These are phyloP conservation scores for Thinocorus orbignyianus DNA, from an alignment of 2,113 vertebrate genomes.

Conservation along the genomic window DNA sequence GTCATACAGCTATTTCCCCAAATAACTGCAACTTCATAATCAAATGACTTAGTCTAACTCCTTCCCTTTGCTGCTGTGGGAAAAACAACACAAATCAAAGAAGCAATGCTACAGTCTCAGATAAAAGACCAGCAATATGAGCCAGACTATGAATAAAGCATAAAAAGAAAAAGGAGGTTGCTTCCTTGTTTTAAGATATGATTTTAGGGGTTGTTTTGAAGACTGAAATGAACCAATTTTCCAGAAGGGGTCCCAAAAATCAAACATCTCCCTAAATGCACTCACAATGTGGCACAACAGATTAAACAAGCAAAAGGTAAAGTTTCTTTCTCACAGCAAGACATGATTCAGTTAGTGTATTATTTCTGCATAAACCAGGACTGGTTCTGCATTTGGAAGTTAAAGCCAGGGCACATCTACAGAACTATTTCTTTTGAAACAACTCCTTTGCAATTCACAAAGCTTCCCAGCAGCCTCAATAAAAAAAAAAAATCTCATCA, in stretches of 20 bases:
- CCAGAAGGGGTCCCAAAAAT: not conserved
- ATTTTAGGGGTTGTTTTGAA: not conserved
- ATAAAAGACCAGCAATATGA: not conserved
- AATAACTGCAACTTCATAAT: conserved; percentile 14
- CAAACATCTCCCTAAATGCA: not conserved
- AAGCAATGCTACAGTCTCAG: not conserved
- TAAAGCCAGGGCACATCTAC: not conserved
- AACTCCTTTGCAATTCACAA: not conserved
- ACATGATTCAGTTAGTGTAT: not conserved
- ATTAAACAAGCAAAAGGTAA: not conserved
- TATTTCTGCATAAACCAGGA: not conserved
- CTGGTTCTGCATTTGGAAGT: not conserved
- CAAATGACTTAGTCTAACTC: not conserved
- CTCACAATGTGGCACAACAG: not conserved
- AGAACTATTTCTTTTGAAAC: conserved; percentile 1
- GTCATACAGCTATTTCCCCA: not conserved
- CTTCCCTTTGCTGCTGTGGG: not conserved
- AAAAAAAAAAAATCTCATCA: not conserved
- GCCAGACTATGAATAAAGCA: not conserved
- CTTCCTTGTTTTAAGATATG: not conserved
- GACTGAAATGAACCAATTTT: conserved; percentile 1
- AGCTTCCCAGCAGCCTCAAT: not conserved
- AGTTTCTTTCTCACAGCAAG: conserved; percentile 8
- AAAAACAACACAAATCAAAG: not conserved
- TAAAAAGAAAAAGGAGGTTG: not conserved